Percentiles rank a stretch among this genome's conserved stretches.
Conservation (phyloP, 1,140 invertebrate genomes). For the Pogonus chalceus region DNA sequence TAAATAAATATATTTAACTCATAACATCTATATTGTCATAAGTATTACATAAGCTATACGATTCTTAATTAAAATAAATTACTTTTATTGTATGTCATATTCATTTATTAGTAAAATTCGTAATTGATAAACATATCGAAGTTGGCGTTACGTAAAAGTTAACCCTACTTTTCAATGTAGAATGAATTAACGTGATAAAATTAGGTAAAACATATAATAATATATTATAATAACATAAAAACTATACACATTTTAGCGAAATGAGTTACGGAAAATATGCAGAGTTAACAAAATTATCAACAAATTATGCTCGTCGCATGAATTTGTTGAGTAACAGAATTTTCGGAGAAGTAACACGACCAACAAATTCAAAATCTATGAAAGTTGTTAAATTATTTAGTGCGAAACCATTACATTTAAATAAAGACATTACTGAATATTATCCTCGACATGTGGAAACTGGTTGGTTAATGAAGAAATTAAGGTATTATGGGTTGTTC, state of each 20-base stretch:
- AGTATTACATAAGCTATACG: no score
- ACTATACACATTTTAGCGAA: conserved; percentile 12
- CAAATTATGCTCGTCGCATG: conserved; percentile 78
- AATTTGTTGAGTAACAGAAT: conserved; percentile 76
- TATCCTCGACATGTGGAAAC: conserved; percentile 79
- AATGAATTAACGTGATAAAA: no score
- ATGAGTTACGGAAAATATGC: conserved; percentile 52
- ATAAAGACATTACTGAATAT: conserved; percentile 66
- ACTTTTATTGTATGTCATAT: no score
- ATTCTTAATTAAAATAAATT: no score
- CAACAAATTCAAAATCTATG: conserved; percentile 62
- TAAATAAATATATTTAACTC: no score
- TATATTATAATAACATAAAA: no score
- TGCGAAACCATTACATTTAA: conserved; percentile 62
- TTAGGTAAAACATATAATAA: no score
- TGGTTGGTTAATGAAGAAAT: conserved; percentile 53
- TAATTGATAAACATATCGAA: no score
- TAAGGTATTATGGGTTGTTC: conserved; percentile 69
- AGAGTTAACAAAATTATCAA: conserved; percentile 54
- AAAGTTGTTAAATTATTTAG: conserved; percentile 75
- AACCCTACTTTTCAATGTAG: no score
- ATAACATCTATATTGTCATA: no score
- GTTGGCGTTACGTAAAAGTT: no score
- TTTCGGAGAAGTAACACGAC: conserved; percentile 77
- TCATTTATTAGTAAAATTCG: no score